Evolutionary conservation across 1,140 invertebrate species (phyloP).

Genomic region (Meteorus sp.): DNA sequence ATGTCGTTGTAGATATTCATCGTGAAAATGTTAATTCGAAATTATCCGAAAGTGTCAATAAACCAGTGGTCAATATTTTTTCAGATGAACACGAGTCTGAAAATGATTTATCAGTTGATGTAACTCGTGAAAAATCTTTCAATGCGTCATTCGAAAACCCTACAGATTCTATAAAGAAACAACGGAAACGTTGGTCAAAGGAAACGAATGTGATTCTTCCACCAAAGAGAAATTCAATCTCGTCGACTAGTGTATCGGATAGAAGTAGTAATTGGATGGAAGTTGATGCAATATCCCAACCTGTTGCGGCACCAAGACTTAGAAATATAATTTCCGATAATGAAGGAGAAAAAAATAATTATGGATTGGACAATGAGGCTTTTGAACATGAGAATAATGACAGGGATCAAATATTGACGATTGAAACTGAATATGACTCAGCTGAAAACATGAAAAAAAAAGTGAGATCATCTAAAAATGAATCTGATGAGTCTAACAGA

Average conservation of each 20-base stretch:
- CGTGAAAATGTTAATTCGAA: constrained; percentile 33
- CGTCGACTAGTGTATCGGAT: constrained; percentile 19
- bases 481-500: neutral
- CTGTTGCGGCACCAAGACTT: constrained; percentile 35
- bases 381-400: constrained; percentile 43
- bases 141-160: neutral
- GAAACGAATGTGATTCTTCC: constrained; percentile 32
- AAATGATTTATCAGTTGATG: neutral
- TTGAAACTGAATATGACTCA: constrained; percentile 44
- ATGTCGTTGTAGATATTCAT: constrained; percentile 50
- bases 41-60: neutral
- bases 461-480: constrained; percentile 28
- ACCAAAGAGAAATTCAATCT: constrained; percentile 24
- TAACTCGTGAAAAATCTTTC: neutral
- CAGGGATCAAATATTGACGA: constrained; percentile 43
- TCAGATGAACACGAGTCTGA: neutral
- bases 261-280: constrained; percentile 33
- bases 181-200: constrained; percentile 40
- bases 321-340: constrained; percentile 15
- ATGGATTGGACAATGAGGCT: constrained; percentile 39
- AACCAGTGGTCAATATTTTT: constrained; percentile 1
- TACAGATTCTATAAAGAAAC: constrained; percentile 31
- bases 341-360: constrained; percentile 10
- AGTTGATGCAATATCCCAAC: constrained; percentile 20
- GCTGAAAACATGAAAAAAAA: constrained; percentile 39